Evolutionary conservation across 2,888 invertebrate genomes (phyloP), one percentile per base, ranked within the genome.

Genomic region (Odontothrips loti): DNA sequence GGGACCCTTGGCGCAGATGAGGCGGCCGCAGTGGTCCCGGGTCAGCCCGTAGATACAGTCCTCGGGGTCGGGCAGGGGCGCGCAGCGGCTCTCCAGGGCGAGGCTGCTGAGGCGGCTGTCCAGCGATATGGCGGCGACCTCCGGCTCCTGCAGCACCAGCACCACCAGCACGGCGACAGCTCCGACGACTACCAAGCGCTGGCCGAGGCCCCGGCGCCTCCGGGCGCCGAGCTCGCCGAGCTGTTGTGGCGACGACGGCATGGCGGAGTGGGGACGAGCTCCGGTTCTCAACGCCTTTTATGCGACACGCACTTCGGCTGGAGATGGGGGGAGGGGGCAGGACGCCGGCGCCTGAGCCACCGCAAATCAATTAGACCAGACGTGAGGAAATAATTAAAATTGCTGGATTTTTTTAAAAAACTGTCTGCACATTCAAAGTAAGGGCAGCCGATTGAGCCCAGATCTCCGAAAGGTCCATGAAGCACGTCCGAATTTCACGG

Each of bases 1-100:
- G 0, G 85, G 86, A 29, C 86, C 86, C 83, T 85, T 85, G 20
- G 85, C 85, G 83, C 85, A 85, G 79, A 85, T 84, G 82, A 84
- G 84, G 68, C 84, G 82, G 15, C 84, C 84, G 83, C 85, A 85
- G 81, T 84, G 83, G 81, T 85, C 84, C 11, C 83, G 82, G 12
- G 83, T 83, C 47, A 84, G 82, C 34, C 85, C 85, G 82, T 84
- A 84, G 15, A 82, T 58, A 82, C 85, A 85, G 79, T 82, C 82
- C 15, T 81, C 82, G 0, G 83, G 58, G 6, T 75, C 68, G 68
- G 68, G 68, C 68, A 75, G 68, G 27, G 68, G 68, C 68, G n/a
- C 10, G 68, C 68, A 75, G 27, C 68, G 68, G 23, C 1, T 6
- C 68, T n/a, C 68, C 68, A 75, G 68, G 23, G 11, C 58, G 58